phyloP scores from a whole-genome alignment of 2,113 vertebrate species.

The Oreamnos americanus region DNA sequence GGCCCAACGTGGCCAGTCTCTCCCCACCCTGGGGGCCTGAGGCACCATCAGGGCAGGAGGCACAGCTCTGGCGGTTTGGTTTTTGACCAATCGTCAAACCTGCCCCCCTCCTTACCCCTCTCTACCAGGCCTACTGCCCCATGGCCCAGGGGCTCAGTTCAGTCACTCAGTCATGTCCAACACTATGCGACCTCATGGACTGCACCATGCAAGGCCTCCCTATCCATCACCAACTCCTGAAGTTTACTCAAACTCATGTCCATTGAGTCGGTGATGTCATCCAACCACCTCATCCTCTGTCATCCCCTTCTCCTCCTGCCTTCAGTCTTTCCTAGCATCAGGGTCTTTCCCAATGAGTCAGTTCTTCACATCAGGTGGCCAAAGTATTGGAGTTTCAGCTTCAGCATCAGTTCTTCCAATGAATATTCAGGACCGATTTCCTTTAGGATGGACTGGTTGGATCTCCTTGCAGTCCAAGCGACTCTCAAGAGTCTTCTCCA shows the following conservation, averaged over 20 bases:
- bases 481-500: background rate
- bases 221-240: background rate
- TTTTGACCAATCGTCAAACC: background rate
- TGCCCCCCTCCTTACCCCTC: fast-evolving
- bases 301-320: background rate
- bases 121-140: background rate
- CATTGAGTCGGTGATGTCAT: background rate
- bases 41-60: background rate
- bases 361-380: background rate
- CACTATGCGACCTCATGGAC: background rate
- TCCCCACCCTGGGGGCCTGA: background rate
- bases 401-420: background rate
- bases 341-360: background rate
- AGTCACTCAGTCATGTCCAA: background rate
- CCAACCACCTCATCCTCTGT: background rate
- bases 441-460: background rate
- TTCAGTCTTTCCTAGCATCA: background rate
- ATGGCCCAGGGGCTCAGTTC: background rate
- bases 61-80: fast-evolving
- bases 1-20: background rate
- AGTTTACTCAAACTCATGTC: background rate
- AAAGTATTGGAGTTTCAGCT: background rate
- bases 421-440: background rate
- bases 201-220: background rate
- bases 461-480: background rate